Evolutionary conservation across 92 coral and sea anemone genomes (phyloP), one percentile per base, ranked within the genome.

Genomic region (Bergia sp.): DNA sequence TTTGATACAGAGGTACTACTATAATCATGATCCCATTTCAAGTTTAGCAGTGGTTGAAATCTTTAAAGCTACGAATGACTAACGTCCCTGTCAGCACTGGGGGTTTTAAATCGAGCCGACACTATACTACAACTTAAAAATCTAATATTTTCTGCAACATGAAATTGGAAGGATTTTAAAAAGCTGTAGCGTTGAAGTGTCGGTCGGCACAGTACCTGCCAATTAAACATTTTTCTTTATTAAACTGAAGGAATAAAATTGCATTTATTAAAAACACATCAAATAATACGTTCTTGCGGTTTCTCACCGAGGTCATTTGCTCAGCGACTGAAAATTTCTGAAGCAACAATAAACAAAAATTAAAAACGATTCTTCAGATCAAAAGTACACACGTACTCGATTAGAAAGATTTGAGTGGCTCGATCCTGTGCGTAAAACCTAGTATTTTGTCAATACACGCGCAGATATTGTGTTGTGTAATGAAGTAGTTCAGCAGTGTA

Each of bases 181-280:
- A 57, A 18, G 66, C 66, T 57, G 21, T 2, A 13, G 66, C 66
- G 13, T 2, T 18, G 21, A 57, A 57, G 8, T 13, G 66, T 61
- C 69, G 29, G 23, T 61, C 69, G 29, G 69, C 29, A 61, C 5
- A 61, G 66, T 57, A 57, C 18, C 13, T 8, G 2, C 66, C 66
- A 57, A 57, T 18, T 57, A 57, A 57, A 57, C 1, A 57, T 15
- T 4, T 8, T 13, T 13, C 66, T 21, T 57, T 47, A 18, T 12
- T 53, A 53, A 53, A 10, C 58, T 18, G 69, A 61, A 61, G 29
- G 29, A 16, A 16, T 61, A 13, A 61, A 61, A 61, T 61, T 57
- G 65, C 65, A 18, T 57, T 57, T 57, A 18, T 57, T 57, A 85
- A 89, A 83, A 82, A 81, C 91, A 69, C 61, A 72, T 11, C 18